Base-by-base conservation (phyloP, 2,888 invertebrate species). In the Dioctria linearis region DNA sequence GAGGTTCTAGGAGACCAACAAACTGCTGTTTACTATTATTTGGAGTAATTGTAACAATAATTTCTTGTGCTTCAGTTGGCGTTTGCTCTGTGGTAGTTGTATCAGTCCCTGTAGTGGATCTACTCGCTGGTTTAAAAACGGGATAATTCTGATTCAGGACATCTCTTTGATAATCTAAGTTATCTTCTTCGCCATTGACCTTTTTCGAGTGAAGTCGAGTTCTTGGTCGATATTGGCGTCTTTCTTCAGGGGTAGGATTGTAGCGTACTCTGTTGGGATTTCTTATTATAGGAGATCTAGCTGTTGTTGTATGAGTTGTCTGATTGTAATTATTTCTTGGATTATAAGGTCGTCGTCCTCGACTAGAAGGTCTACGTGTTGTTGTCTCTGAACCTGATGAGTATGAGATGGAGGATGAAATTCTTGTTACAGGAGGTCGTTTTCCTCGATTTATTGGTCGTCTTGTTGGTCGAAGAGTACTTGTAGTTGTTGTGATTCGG, bases 131-230 rank as follows among this genome's bases (percentile, higher is more conserved):
- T 81, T 91, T 91, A 5, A 92, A 92, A 0, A 92, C 91, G 2
- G 92, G 92, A 84, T 92, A 92, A 83, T 92, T 92, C 85, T 92
- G 92, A 84, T 92, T 92, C 4, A 92, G 85, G 3, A 92, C 90
- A 85, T 92, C 92, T 82, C 92, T 89, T 86, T 92, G 92, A 83
- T 92, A 92, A 3, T 92, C 92, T 82, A 92, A 81, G 80, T 89
- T 84, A 67, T 84, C 83, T 81, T 83, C 89, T 79, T 88, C 87
- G 69, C 85, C 86, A 71, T 67, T 61, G 39, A 6, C 49, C 51
- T 82, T 79, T 54, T 80, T 80, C 11, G 79, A 63, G 6, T 61
- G 83, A 83, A 87, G 85, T 81, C 86, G 86, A 1, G 84, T 85
- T 78, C 87, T 87, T 3, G 86, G 82, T 61, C 87, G 86, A 3